phyloP scores from a whole-genome alignment of 2,797 vertebrate genomes.

The Gymnoscopelus braueri region DNA sequence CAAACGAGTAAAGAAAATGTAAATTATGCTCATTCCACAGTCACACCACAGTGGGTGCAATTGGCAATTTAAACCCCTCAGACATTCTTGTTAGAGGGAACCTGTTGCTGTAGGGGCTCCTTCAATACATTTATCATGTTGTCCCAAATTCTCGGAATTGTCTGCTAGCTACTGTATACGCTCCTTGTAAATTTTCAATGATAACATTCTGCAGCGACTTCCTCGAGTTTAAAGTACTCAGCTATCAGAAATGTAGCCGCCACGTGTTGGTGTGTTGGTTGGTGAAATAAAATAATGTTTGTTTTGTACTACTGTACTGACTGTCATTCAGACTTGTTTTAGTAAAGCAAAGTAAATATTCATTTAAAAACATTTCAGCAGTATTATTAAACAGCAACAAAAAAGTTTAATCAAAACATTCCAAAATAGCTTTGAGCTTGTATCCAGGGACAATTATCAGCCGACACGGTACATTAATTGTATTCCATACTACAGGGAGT shows the following conservation, averaged over 20 bases:
- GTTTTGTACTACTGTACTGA: too few species aligned
- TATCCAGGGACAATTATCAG: not conserved
- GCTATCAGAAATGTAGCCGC: too few species aligned
- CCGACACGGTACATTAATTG: too few species aligned
- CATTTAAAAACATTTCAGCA: not conserved
- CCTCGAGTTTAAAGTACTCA: too few species aligned
- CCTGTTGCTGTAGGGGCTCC: conserved; percentile 26
- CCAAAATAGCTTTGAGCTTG: not conserved
- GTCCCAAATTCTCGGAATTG: not conserved
- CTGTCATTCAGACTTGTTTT: too few species aligned
- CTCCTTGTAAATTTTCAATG: too few species aligned
- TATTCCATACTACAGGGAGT: too few species aligned
- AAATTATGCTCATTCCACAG: not conserved
- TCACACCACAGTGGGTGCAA: conserved; percentile 4
- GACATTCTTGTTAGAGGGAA: conserved; percentile 6
- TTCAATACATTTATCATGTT: not conserved
- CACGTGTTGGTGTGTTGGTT: too few species aligned
- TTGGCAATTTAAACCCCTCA: not conserved
- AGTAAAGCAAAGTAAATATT: not conserved
- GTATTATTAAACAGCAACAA: not conserved
- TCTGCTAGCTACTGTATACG: too few species aligned
- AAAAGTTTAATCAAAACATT: not conserved
- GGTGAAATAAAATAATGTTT: too few species aligned
- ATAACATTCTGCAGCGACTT: too few species aligned
- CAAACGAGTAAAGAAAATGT: not conserved